Percentiles rank a stretch among this genome's conserved stretches.
Evolutionary conservation across 2,888 invertebrate species (phyloP).

Genomic region (Adela reaumurella): DNA sequence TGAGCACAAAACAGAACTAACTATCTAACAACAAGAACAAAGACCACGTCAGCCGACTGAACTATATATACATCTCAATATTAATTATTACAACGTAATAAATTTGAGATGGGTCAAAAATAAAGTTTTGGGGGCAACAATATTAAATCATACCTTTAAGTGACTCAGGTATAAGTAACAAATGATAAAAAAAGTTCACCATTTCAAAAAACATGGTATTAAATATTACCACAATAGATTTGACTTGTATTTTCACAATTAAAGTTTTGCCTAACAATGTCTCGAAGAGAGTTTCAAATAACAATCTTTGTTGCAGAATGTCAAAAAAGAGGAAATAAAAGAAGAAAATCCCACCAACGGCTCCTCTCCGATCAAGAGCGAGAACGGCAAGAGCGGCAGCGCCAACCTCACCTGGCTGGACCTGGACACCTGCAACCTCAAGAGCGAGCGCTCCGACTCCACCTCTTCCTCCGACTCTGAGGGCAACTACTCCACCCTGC

Average conservation of each 20-base stretch:
- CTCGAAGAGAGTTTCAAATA: too few relatives aligned
- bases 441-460: constrained; percentile 41
- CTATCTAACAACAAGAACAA: too few relatives aligned
- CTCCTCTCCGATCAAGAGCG: constrained; percentile 39
- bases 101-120: too few relatives aligned
- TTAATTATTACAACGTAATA: too few relatives aligned
- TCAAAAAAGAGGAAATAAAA: constrained; percentile 48
- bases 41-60: too few relatives aligned
- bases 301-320: constrained; percentile 33
- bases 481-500: constrained; percentile 74
- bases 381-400: constrained; percentile 36
- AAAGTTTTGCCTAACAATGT: too few relatives aligned
- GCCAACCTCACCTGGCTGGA: constrained; percentile 42
- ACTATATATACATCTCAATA: too few relatives aligned
- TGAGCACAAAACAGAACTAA: too few relatives aligned
- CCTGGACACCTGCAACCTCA: constrained; percentile 17
- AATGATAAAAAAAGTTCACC: too few relatives aligned
- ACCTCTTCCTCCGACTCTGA: constrained; percentile 63
- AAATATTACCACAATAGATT: background rate
- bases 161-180: too few relatives aligned
- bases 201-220: background rate
- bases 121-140: too few relatives aligned
- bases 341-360: constrained; percentile 46
- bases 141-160: too few relatives aligned
- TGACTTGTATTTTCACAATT: background rate